A percentile compares a stretch with the other conserved stretches of the same genome.
These are phyloP conservation scores for Camponotus fellah DNA, from an alignment of 2,888 invertebrate species.

Conservation along the genomic window DNA sequence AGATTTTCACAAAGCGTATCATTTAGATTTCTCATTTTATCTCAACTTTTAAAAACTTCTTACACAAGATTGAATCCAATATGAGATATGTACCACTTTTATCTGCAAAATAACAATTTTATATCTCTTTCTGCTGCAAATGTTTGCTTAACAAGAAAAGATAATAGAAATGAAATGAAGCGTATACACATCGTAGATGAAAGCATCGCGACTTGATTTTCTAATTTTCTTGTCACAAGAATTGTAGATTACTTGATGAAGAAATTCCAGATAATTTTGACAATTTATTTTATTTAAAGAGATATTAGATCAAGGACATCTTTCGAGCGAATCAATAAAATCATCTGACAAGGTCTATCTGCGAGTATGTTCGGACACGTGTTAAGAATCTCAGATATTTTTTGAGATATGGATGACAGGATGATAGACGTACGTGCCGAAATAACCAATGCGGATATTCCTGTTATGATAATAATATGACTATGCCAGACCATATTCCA, in stretches of 20 bases:
- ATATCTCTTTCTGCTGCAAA: background rate
- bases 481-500: background rate
- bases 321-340: constrained; percentile 1
- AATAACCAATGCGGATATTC: constrained; percentile 27
- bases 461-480: background rate
- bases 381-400: constrained; percentile 18
- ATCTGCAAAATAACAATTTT: background rate
- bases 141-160: background rate
- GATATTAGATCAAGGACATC: constrained; percentile 6
- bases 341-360: background rate
- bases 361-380: background rate
- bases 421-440: constrained; percentile 28
- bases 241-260: constrained; percentile 4
- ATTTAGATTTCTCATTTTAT: background rate
- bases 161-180: background rate
- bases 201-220: background rate
- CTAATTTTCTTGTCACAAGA: background rate
- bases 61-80: background rate
- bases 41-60: background rate
- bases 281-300: constrained; percentile 10
- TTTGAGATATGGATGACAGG: constrained; percentile 38
- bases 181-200: background rate
- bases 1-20: background rate
- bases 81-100: background rate
- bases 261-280: background rate